phyloP scores from a whole-genome alignment of 2,113 vertebrate species.

The Hirundichthys speculiger region DNA sequence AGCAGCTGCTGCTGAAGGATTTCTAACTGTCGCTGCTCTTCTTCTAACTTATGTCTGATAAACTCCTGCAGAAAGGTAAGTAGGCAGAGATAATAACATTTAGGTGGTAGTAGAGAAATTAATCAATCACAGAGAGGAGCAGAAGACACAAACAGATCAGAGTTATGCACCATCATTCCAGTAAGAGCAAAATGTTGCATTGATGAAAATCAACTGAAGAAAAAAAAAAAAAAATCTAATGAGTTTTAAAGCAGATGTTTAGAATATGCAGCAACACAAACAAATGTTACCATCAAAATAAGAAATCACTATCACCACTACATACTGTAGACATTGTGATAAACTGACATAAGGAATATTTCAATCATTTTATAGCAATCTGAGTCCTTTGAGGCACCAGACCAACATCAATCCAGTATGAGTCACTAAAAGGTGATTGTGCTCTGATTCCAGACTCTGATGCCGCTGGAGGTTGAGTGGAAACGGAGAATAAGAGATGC shows the following conservation, averaged over 20 bases:
- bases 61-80: constrained; percentile 84
- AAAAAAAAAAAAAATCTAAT: too few relatives aligned
- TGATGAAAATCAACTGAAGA: not conserved
- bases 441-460: constrained; percentile 58
- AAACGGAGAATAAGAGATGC: constrained; percentile 61
- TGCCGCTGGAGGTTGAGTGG: constrained; percentile 64
- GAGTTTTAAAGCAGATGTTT: too few relatives aligned
- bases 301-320: too few relatives aligned
- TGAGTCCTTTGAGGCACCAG: not conserved
- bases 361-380: not conserved
- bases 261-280: too few relatives aligned
- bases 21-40: constrained; percentile 94
- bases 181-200: constrained; percentile 16
- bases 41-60: constrained; percentile 94
- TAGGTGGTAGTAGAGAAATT: constrained; percentile 17
- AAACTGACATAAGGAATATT: too few relatives aligned
- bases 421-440: constrained; percentile 30
- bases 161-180: constrained; percentile 29
- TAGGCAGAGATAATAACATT: constrained; percentile 44
- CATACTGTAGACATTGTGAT: too few relatives aligned
- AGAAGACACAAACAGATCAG: constrained; percentile 16
- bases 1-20: constrained; percentile 95
- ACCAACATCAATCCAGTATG: constrained; percentile 17
- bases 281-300: too few relatives aligned
- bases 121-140: constrained; percentile 1